Evolutionary conservation across 2,113 vertebrate genomes (phyloP), one percentile per base, ranked within the genome.

Genomic region (Ptilorrhoa leucosticta): DNA sequence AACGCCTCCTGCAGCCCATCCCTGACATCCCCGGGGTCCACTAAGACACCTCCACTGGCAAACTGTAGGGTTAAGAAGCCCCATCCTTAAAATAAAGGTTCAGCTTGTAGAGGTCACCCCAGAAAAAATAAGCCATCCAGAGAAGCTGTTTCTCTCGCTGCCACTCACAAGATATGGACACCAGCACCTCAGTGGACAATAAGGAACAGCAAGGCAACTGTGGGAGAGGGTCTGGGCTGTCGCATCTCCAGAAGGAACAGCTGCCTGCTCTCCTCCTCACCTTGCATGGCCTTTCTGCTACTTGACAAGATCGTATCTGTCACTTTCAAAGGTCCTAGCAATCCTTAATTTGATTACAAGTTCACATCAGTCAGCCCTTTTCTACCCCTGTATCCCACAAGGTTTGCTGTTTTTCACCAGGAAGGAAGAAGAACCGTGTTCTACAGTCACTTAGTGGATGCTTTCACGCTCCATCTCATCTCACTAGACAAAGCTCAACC

Each of bases 221-320:
- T 35, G 27, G 22, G 51, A 92, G 64, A 48, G 37, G 39, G 35
- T 50, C 50, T 86, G 56, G 16, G 60, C 30, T 9, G 1, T 27
- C 69, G 42, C 8, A 39, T 22, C 39, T 83, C 70, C 6, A 2
- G 35, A 47, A 65, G 39, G 48, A 94, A 65, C 53, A 66, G 65
- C 77, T 93, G 57, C 31, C 26, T 0, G 0, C 39, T 54, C n/a
- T 77, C 40, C 58, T 77, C 19, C 22, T 93, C 78, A 90, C 85
- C 79, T 80, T 95, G 71, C 54, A 15, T 6, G 44, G 71, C 79
- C 68, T 93, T 83, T 88, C 85, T 93, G 78, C 33, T 58, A 17
- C 58, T 44, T 27, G 27, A 54, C 47, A 50, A 80, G 48, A 75
- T 57, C 0, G 0, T 42, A 45, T 39, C 57, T 16, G 8, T 57